These are phyloP conservation scores for Tachuris rubrigastra DNA, from an alignment of 2,113 vertebrate species.

Conservation along the genomic window DNA sequence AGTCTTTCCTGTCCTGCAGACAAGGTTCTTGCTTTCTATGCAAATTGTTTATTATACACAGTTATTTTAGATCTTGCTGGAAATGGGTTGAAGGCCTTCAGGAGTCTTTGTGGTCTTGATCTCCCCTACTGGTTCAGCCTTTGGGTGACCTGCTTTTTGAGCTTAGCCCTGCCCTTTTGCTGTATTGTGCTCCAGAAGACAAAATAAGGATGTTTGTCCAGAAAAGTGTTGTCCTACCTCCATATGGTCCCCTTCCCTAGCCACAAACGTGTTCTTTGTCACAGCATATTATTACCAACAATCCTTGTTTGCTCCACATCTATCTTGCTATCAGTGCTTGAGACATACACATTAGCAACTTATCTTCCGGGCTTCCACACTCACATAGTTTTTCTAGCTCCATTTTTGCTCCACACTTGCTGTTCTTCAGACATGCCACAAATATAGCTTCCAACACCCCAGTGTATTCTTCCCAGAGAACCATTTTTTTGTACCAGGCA, in stretches of 20 bases:
- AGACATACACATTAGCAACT: neutral
- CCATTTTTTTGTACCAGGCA: neutral
- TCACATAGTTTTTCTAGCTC: neutral
- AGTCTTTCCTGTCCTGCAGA: neutral
- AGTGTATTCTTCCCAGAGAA: neutral
- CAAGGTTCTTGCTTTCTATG: neutral
- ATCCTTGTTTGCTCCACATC: neutral
- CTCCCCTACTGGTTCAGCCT: neutral
- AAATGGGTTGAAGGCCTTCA: neutral
- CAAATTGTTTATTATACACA: neutral
- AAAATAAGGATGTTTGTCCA: neutral
- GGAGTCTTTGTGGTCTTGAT: neutral
- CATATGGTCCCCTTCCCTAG: neutral
- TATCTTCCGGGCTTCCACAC: neutral
- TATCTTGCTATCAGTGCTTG: neutral
- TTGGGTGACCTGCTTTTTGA: neutral
- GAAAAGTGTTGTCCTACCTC: neutral
- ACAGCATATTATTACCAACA: neutral
- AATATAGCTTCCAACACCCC: neutral
- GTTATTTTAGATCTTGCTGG: neutral
- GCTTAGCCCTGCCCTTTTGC: neutral
- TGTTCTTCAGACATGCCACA: neutral
- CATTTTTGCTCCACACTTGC: neutral
- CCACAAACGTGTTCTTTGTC: neutral
- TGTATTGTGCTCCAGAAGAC: neutral